Percentiles rank a stretch among this genome's conserved stretches.
Evolutionary conservation across 2,113 vertebrate species (phyloP).

Genomic region (Solea senegalensis): DNA sequence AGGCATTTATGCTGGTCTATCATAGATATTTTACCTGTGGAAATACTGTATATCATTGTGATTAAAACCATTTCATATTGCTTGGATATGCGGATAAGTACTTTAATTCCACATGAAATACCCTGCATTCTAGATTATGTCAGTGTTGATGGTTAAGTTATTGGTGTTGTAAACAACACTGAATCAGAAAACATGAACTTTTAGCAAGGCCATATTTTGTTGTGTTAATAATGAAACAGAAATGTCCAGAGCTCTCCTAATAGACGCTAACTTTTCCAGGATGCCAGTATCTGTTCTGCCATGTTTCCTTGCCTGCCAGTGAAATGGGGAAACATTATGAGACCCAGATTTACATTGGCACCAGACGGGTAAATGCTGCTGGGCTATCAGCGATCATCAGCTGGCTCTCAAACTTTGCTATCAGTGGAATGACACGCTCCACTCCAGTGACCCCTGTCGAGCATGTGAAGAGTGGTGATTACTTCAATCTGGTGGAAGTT

Average conservation of each 20-base stretch:
- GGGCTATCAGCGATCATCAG: conserved; percentile 50
- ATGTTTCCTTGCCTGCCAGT: conserved; percentile 34
- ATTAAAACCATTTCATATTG: background rate
- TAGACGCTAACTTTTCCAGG: conserved; percentile 41
- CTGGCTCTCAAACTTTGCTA: conserved; percentile 37
- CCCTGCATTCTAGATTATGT: too few species aligned
- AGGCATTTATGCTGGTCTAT: background rate
- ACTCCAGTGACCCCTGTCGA: conserved; percentile 19
- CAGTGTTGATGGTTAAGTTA: too few species aligned
- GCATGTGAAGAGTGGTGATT: conserved; percentile 36
- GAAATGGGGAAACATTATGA: conserved; percentile 45
- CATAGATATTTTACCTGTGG: background rate
- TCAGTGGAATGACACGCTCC: conserved; percentile 38
- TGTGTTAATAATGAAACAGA: conserved; percentile 10
- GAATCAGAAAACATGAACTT: too few species aligned
- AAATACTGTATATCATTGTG: background rate
- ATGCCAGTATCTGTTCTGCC: conserved; percentile 45
- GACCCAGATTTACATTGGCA: conserved; percentile 52
- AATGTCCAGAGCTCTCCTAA: conserved; percentile 28
- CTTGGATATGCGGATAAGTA: too few species aligned
- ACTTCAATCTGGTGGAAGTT: conserved; percentile 55
- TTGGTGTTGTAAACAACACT: background rate
- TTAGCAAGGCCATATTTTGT: background rate
- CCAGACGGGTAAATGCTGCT: conserved; percentile 16
- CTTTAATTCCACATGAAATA: too few species aligned